Evolutionary conservation across 2,113 vertebrate species (phyloP).

Genomic region (Pseudolaguvia tuberculata): DNA sequence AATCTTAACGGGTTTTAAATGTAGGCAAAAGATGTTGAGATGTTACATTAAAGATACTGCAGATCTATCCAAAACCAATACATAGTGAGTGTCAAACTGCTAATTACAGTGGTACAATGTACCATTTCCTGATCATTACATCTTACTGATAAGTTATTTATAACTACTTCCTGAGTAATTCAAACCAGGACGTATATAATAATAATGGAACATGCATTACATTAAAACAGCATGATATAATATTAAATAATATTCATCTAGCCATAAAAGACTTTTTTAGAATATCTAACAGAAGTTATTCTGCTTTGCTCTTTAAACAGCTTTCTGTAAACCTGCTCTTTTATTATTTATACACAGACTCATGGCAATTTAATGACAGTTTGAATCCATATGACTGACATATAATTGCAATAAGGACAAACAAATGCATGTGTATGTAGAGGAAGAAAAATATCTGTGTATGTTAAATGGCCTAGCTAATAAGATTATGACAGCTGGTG

Average conservation of each 20-base stretch:
- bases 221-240: neutral
- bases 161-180: neutral
- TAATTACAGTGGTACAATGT: neutral
- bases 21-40: neutral
- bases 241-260: neutral
- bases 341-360: neutral
- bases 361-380: conserved; percentile 12
- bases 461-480: conserved; percentile 69
- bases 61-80: neutral
- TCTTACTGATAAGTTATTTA: no score
- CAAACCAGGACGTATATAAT: neutral
- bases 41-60: neutral
- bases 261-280: neutral
- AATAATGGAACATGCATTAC: neutral
- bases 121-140: no score
- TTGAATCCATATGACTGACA: conserved; percentile 14
- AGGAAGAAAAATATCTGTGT: conserved; percentile 23
- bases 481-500: conserved; percentile 80
- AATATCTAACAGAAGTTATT: neutral
- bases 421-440: conserved; percentile 55
- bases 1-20: neutral
- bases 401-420: conserved; percentile 60
- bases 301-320: neutral
- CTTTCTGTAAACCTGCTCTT: neutral
- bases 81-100: neutral